These are phyloP conservation scores for Microplitis manilae DNA, from an alignment of 2,888 invertebrate species.

Conservation along the genomic window DNA sequence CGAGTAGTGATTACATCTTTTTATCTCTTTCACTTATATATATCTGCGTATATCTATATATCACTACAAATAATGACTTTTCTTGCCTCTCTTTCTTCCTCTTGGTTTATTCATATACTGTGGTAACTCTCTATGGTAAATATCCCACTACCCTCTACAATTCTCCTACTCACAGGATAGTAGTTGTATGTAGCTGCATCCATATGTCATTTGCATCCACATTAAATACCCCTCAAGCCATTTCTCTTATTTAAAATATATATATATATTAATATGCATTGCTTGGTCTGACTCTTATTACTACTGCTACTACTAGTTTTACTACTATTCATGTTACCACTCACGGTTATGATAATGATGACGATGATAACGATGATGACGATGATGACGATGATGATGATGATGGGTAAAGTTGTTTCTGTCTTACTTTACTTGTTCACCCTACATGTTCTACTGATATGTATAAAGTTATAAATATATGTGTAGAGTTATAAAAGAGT, in stretches of 20 bases:
- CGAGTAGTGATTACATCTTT: slow-evolving; percentile 66
- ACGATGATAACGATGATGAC: neutral
- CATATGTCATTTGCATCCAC: slow-evolving; percentile 31
- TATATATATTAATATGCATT: neutral
- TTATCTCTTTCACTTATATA: slow-evolving; percentile 27
- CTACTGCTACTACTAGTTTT: neutral
- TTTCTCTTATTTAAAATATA: slow-evolving; percentile 32
- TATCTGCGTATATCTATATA: neutral
- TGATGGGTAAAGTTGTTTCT: slow-evolving; percentile 5
- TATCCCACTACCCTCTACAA: slow-evolving; percentile 19
- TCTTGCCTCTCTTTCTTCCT: too few relatives aligned
- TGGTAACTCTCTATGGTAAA: too few relatives aligned
- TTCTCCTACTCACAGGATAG: too few relatives aligned
- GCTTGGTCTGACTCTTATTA: neutral
- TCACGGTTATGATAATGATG: neutral
- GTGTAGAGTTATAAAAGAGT: neutral
- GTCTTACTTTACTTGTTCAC: slow-evolving; percentile 13
- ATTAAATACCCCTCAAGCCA: slow-evolving; percentile 34
- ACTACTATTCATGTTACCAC: neutral
- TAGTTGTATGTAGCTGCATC: neutral
- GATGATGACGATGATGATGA: slow-evolving; percentile 11
- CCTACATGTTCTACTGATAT: slow-evolving; percentile 4
- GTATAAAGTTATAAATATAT: neutral
- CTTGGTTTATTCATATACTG: too few relatives aligned
- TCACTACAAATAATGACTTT: neutral